Percentiles rank a stretch among this genome's conserved stretches.
phyloP scores from a whole-genome alignment of 2,888 invertebrate species.

The Scaeva pyrastri region DNA sequence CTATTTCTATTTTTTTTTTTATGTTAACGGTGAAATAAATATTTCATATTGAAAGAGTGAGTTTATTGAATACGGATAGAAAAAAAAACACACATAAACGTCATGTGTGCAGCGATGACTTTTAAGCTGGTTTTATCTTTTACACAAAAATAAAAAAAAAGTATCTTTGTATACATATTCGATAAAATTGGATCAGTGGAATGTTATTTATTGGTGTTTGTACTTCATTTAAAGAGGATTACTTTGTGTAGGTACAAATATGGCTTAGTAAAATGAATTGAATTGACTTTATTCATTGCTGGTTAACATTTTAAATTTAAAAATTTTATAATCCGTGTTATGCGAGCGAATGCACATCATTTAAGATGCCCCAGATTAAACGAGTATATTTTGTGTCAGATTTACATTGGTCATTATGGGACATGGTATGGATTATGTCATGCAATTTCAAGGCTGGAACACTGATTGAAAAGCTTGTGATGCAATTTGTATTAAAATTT shows the following conservation, averaged over 20 bases:
- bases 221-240: background rate
- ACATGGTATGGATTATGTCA: constrained; percentile 11
- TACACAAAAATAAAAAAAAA: background rate
- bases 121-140: constrained; percentile 40
- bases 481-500: background rate
- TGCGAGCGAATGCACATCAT: background rate
- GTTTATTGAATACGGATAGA: constrained; percentile 23
- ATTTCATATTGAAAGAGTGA: constrained; percentile 34
- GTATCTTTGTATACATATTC: background rate
- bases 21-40: constrained; percentile 42
- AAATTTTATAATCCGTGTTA: background rate
- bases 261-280: background rate
- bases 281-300: background rate
- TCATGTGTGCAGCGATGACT: constrained; percentile 36
- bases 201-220: constrained; percentile 10
- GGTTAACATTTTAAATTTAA: constrained; percentile 14
- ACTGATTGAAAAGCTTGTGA: background rate
- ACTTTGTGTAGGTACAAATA: background rate
- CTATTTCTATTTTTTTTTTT: background rate
- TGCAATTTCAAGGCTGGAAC: background rate
- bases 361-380: constrained; percentile 14
- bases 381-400: constrained; percentile 7
- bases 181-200: constrained; percentile 31
- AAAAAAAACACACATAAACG: constrained; percentile 13
- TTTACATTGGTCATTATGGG: background rate